Conservation (phyloP, 2,113 vertebrate genomes). For the Bagarius yarrelli region DNA sequence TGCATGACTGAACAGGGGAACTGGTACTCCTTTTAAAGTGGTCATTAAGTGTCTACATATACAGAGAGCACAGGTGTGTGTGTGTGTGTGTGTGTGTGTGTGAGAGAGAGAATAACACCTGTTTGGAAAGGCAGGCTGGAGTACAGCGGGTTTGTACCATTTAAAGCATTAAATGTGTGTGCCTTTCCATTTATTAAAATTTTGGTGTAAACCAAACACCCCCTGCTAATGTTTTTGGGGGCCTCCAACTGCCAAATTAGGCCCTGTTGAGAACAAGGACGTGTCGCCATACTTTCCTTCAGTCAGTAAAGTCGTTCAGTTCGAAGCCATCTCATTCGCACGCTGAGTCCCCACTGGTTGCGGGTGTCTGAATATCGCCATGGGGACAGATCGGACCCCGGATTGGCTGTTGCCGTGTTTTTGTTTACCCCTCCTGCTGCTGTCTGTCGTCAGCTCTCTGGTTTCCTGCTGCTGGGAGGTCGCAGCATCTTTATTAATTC, state of each 20-base stretch:
- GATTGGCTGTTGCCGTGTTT: constrained; percentile 46
- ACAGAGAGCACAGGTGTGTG: neutral
- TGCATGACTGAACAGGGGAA: neutral
- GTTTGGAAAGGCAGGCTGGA: constrained; percentile 21
- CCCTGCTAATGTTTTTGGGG: constrained; percentile 7
- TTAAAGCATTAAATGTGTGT: constrained; percentile 19
- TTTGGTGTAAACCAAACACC: constrained; percentile 20
- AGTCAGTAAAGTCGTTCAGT: constrained; percentile 1
- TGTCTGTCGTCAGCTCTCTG: constrained; percentile 46
- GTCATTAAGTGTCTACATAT: neutral
- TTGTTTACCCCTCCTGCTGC: constrained; percentile 47
- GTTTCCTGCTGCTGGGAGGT: constrained; percentile 46
- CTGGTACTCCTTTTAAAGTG: neutral
- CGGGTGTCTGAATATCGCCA: constrained; percentile 21
- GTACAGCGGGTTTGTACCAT: constrained; percentile 2
- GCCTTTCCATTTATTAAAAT: constrained; percentile 38
- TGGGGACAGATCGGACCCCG: constrained; percentile 28
- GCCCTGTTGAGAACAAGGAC: constrained; percentile 3
- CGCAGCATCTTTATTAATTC: constrained; percentile 61
- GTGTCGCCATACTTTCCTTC: constrained; percentile 1
- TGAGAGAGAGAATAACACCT: constrained; percentile 7
- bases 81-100: too few species aligned
- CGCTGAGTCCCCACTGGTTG: constrained; percentile 20
- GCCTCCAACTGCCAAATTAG: constrained; percentile 22
- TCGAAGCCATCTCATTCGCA: constrained; percentile 27